Base-by-base conservation (phyloP, 2,888 invertebrate species). In the Apamea sordens region DNA sequence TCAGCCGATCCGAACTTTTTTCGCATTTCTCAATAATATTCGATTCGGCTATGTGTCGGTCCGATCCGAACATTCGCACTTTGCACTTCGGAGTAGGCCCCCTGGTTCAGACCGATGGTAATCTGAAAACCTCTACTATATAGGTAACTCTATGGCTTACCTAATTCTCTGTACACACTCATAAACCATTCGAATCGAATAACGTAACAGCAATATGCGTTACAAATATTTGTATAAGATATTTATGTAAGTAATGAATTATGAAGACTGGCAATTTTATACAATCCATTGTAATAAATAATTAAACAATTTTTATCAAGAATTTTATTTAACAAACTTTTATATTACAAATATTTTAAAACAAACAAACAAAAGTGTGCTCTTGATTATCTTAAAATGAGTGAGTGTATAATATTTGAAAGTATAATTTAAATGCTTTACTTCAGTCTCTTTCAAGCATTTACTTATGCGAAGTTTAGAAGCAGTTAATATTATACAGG, bases 261-360 rank as follows among this genome's bases (percentile, higher is more conserved):
- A 79, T 87, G 79, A 94, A 94, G 93, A 95, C 94, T 95, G 95
- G 90, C 87, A 78, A 85, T 90, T 92, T 92, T 90, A 90, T 88
- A 91, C 71, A 90, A 88, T 85, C 64, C 77, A 87, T 88, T 85
- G 75, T 74, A 94, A 93, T 93, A 94, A 95, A 94, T 91, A 92
- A 92, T 86, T 82, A 89, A 85, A 91, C 86, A 87, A 73, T 76
- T 90, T 92, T 92, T 90, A 90, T 89, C 88, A 87, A 91, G 90
- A 90, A 91, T 94, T 96, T 96, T 96, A 96, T 95, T 96, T 95
- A 95, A 95, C 94, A 95, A 96, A 93, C 92, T 91, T 92, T 92
- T 92, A 85, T 88, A 84, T 85, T 89, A 94, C 92, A 93, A 92
- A 81, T 80, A 88, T 86, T 90, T 89, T 88, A 74, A 93, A 92